Base-by-base conservation (phyloP, 2,797 vertebrate genomes). In the Petrocephalus sullivani region DNA sequence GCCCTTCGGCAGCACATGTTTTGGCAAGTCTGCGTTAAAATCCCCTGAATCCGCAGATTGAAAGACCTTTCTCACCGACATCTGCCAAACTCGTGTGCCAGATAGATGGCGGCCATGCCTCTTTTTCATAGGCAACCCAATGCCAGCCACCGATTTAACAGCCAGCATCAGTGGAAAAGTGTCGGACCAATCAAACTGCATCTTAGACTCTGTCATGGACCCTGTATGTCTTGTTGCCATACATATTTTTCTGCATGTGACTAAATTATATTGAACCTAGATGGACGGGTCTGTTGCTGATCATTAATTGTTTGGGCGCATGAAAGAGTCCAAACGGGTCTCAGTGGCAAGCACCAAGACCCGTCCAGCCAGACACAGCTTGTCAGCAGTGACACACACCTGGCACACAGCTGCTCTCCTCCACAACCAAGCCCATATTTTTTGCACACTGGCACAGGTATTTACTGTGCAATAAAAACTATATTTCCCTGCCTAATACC, bases 401-500 rank as follows among this genome's bases (percentile, higher is more conserved):
- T 89, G 86, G 86, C 78, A 64, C 23, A 67, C 88, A 89, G 88
- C 88, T 89, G 88, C 58, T 33, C 23, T 51, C 4, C 10, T 56
- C n/a, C 49, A 60, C 23, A 19, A 10, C 28, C 21, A 28, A 85
- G 16, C 82, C 82, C 88, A 49, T 46, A 28, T 53, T 58, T 51
- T 19, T 67, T 81, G 28, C 71, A 60, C 51, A 10, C 86, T 67
- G 86, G 57, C 88, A 87, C 57, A 87, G 85, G 67, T 87, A 87
- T 89, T 85, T 88, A 67, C 87, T 28, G 58, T 64, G 37, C 19
- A 84, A 54, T 88, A 85, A 88, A 88, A 85, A 28, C 57, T 49
- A 21, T 46, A 71, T 81, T 81, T 81, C 60, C 90, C 82, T 86
- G 83, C 88, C 78, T 90, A 67, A 89, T 88, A 81, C 75, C 37